Evolutionary conservation across 2,888 invertebrate species (phyloP), one percentile per base, ranked within the genome.

Genomic region (Habrosyne pyritoides): DNA sequence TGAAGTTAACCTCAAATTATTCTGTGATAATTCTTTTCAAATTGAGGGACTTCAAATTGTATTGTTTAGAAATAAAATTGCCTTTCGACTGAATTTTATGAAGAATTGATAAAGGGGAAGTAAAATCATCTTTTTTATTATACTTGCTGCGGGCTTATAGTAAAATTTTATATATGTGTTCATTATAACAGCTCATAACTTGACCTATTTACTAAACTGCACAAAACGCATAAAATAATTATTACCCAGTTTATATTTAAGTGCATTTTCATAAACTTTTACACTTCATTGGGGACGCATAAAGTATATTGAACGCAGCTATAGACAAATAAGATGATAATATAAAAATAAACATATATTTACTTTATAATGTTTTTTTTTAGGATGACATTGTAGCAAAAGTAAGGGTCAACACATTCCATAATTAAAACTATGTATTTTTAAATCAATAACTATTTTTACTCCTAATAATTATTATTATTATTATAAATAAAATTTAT

Each of bases 1-100:
- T 91, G 91, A 87, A 91, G 86, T 68, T 77, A 67, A 73, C 91
- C 91, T 92, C 91, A 88, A 82, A 84, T 80, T 83, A 84, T 91
- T 91, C 91, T 92, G 91, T 92, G 91, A 92, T 92, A 92, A 87
- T 83, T 89, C 84, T 91, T 84, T 89, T 86, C 86, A 87, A 86
- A 77, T 83, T 89, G 91, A 84, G 91, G 91, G 75, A 71, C 91
- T 92, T 91, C 91, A 89, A 89, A 87, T 85, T 79, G 61, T 74
- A 61, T 60, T 72, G 75, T 71, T 75, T 77, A 71, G 66, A 75
- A 77, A 66, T 50, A 64, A 56, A 56, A 57, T 53, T 65, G 53
- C 14, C 36, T 36, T n/a, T 36, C n/a, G 36, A 48, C 14, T 53
- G 54, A 53, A 56, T 56, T 50, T 57, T 59, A 53, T 61, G 47